These are phyloP conservation scores for Ochropacha duplaris DNA, from an alignment of 2,888 invertebrate species.

Conservation along the genomic window DNA sequence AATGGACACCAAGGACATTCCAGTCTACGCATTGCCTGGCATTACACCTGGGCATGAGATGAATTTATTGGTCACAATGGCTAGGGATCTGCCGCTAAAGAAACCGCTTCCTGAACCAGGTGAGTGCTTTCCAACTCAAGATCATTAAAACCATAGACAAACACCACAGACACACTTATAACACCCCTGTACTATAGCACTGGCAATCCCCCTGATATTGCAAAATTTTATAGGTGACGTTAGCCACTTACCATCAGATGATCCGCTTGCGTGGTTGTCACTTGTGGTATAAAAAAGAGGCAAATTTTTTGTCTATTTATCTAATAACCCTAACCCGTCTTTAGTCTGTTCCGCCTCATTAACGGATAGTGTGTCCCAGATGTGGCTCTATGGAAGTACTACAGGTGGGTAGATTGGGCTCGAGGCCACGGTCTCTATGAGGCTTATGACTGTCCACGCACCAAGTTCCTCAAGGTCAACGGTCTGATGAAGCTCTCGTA, in stretches of 20 bases:
- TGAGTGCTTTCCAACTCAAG: conserved; percentile 16
- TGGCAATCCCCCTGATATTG: no score
- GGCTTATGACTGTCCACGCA: conserved; percentile 66
- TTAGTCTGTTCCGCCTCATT: no score
- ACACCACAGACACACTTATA: no score
- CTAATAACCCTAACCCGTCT: no score
- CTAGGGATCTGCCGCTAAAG: conserved; percentile 66
- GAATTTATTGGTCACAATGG: conserved; percentile 55
- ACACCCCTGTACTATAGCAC: no score
- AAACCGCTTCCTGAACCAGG: conserved; percentile 74
- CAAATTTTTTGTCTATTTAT: no score
- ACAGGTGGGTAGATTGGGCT: conserved; percentile 76
- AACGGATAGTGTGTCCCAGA: conserved; percentile 35
- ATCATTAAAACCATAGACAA: no score
- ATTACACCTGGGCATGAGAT: conserved; percentile 66
- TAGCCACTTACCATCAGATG: no score
- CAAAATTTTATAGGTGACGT: no score
- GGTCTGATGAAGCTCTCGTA: conserved; percentile 68
- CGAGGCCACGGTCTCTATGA: conserved; percentile 63
- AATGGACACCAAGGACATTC: conserved; percentile 53
- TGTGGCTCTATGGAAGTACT: conserved; percentile 65
- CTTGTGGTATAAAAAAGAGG: no score
- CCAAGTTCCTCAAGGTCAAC: conserved; percentile 60
- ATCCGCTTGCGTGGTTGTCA: no score
- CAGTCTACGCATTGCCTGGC: conserved; percentile 60